Conservation (phyloP, 2,888 invertebrate species). For the Mimas tiliae region DNA sequence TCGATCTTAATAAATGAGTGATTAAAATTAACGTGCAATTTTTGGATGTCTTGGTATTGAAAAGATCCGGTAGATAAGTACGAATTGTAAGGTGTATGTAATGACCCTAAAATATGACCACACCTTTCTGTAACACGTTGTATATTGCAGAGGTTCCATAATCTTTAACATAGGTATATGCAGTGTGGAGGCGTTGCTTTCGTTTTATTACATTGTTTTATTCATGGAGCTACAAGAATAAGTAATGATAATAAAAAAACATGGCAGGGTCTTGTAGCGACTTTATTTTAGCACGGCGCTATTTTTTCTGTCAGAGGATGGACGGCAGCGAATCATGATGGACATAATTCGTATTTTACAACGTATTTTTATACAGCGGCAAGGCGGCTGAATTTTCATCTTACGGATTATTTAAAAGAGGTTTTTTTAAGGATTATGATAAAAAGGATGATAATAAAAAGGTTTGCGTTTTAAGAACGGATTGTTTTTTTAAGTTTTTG, state of each 20-base stretch:
- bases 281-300: slow-evolving; percentile 4
- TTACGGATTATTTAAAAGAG: background rate
- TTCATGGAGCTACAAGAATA: background rate
- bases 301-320: slow-evolving; percentile 2
- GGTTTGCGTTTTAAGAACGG: background rate
- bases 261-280: background rate
- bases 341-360: slow-evolving; percentile 14
- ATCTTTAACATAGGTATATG: too few relatives aligned
- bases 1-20: too few relatives aligned
- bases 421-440: background rate
- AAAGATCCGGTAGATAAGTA: too few relatives aligned
- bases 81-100: too few relatives aligned
- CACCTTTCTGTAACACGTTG: too few relatives aligned
- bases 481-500: background rate
- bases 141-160: too few relatives aligned
- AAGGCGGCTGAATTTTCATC: slow-evolving; percentile 1
- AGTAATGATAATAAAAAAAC: background rate
- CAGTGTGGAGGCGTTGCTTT: background rate
- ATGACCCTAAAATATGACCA: too few relatives aligned
- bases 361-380: background rate
- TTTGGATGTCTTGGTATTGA: too few relatives aligned
- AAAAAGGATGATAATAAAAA: background rate
- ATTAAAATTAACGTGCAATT: too few relatives aligned
- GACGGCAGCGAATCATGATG: background rate
- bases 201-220: background rate